Evolutionary conservation across 2,888 invertebrate genomes (phyloP), one percentile per base, ranked within the genome.

Genomic region (Matsumyia berberina): DNA sequence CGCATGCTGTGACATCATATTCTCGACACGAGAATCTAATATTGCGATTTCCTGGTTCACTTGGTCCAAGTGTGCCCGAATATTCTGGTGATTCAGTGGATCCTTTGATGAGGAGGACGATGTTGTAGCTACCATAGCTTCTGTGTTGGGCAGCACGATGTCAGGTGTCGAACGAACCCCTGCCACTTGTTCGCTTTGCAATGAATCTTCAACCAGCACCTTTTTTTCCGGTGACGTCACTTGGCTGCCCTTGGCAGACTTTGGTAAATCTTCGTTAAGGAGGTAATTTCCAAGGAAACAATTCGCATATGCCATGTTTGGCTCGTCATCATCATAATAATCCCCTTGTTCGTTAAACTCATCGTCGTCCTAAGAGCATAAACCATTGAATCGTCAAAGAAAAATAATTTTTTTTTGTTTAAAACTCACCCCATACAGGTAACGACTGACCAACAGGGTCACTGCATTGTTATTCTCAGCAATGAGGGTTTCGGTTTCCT

Each of bases 401-500:
- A 44, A 64, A 31, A 5, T 46, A 46, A 66, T 33, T 39, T 11
- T 46, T 7, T 39, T 49, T 17, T 39, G 24, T 46, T 24, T 53
- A 29, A 55, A 58, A 88, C 90, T 90, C 90, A 94, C 94, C 90
- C 92, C 92, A 88, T 93, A 93, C 80, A 93, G 91, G 87, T 94
- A 93, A 78, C 94, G 92, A 88, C 94, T 94, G 87, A 94, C 93
- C 58, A 94, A 91, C 55, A 94, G 91, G 9, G 94, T 94, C 17
- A 94, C 93, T 12, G 93, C 92, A 87, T 92, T 93, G 85, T 92
- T 92, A 87, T 93, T 93, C 88, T 93, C 93, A n/a, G 93, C 93
- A 87, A 94, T 94, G 31, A 94, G 91, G n/a, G 92, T 92, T 90
- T 94, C 94, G 0, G 94, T 94, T 88, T 94, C 94, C 82, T 93